Percentiles rank a stretch among this genome's conserved stretches.
phyloP scores from a whole-genome alignment of 1,140 invertebrate species.

The Drosophila micromelanica region DNA sequence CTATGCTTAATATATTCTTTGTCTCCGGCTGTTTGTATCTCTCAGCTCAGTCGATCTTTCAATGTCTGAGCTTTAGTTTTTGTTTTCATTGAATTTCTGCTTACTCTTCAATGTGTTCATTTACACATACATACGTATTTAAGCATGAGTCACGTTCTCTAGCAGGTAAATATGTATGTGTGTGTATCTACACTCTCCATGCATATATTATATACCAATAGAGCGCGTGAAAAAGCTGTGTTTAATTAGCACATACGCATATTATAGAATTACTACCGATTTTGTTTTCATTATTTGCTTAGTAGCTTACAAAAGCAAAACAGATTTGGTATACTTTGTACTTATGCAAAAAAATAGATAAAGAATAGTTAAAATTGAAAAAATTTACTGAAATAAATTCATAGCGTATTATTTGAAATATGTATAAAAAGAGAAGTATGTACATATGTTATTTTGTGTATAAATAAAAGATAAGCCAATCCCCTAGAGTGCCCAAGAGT shows the following conservation, averaged over 20 bases:
- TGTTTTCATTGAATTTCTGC: background rate
- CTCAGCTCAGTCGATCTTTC: slow-evolving; percentile 4
- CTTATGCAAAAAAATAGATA: too few species aligned
- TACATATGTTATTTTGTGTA: too few species aligned
- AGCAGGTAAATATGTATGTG: background rate
- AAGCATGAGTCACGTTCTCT: slow-evolving; percentile 4
- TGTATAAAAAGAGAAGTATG: too few species aligned
- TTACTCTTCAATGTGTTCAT: too few species aligned
- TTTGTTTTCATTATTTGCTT: background rate
- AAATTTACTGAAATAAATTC: too few species aligned
- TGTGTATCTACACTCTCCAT: background rate
- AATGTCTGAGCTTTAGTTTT: slow-evolving; percentile 19
- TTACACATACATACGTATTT: background rate
- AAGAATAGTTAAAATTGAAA: too few species aligned
- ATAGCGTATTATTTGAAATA: too few species aligned
- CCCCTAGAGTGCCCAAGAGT: too few species aligned
- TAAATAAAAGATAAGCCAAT: too few species aligned
- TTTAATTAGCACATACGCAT: slow-evolving; percentile 7
- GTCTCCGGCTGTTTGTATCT: background rate
- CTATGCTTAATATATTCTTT: slow-evolving; percentile 1
- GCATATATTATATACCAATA: background rate
- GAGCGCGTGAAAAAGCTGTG: background rate
- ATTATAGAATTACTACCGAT: background rate
- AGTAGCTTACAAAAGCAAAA: background rate
- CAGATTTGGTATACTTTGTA: too few species aligned